These are phyloP conservation scores for Calonectris borealis DNA, from an alignment of 2,113 vertebrate genomes.

Conservation along the genomic window DNA sequence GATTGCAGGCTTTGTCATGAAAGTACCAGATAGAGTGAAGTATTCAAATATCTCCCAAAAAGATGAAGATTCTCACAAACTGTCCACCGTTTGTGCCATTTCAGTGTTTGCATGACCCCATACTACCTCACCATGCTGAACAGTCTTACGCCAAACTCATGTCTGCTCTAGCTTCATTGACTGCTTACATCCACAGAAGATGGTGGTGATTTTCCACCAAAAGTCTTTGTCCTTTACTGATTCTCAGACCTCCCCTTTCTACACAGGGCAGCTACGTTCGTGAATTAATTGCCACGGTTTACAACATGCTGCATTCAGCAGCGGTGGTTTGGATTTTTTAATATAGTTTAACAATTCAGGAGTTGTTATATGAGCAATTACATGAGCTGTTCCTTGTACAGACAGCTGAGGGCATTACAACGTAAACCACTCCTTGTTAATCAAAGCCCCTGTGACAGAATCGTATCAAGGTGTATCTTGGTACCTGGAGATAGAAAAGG, in stretches of 20 bases:
- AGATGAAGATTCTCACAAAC: background rate
- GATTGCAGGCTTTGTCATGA: background rate
- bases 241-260: background rate
- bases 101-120: background rate
- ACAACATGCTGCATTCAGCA: background rate
- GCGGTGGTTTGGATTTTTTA: rapidly evolving
- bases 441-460: background rate
- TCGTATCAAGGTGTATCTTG: background rate
- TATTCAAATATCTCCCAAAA: background rate
- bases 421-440: background rate
- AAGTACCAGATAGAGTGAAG: background rate
- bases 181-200: background rate
- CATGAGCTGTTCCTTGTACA: background rate
- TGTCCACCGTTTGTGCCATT: background rate
- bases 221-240: background rate
- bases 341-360: background rate
- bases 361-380: background rate
- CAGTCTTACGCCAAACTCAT: background rate
- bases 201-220: background rate
- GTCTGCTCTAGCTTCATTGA: background rate
- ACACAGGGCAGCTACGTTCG: background rate
- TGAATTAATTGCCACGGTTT: background rate
- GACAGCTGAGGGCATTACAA: background rate
- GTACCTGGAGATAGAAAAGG: background rate
- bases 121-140: background rate